Evolutionary conservation across 2,797 vertebrate genomes (phyloP).

Genomic region (Centropyge bicolor): DNA sequence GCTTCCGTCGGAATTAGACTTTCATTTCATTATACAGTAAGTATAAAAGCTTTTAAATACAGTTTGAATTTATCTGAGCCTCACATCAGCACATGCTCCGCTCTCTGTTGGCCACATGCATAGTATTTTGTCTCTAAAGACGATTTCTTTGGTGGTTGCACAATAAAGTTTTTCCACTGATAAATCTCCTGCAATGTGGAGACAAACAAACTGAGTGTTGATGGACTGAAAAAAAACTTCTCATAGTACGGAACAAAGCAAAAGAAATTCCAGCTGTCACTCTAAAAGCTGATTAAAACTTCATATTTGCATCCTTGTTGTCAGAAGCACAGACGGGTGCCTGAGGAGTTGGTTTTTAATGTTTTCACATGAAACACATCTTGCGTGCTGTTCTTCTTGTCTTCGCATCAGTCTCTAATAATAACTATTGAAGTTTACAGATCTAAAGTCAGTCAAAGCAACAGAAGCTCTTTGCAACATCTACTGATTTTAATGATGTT

Average conservation of each 20-base stretch:
- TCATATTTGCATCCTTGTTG: conserved; percentile 13
- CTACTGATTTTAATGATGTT: neutral
- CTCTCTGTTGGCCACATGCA: neutral
- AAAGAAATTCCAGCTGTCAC: conserved; percentile 7
- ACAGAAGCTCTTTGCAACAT: neutral
- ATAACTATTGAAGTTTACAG: neutral
- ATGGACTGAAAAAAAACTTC: conserved; percentile 38
- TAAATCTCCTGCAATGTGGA: conserved; percentile 5
- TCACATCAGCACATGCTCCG: neutral
- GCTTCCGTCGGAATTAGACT: conserved; percentile 20
- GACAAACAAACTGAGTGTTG: conserved; percentile 25
- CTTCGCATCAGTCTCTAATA: neutral
- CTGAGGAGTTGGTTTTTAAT: conserved; percentile 32
- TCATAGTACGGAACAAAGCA: conserved; percentile 29
- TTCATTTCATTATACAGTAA: conserved; percentile 21
- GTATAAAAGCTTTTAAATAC: conserved; percentile 20
- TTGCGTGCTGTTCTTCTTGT: neutral
- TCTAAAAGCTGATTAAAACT: conserved; percentile 46
- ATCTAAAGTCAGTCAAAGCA: conserved; percentile 1
- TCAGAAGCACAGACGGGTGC: conserved; percentile 13
- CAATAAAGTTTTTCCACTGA: conserved; percentile 11
- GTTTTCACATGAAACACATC: conserved; percentile 17
- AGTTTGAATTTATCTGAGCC: conserved; percentile 9
- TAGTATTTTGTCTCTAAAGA: conserved; percentile 9
- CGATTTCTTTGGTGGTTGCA: conserved; percentile 27